These are phyloP conservation scores for Acanthopagrus latus DNA, from an alignment of 2,797 vertebrate genomes.

Conservation along the genomic window DNA sequence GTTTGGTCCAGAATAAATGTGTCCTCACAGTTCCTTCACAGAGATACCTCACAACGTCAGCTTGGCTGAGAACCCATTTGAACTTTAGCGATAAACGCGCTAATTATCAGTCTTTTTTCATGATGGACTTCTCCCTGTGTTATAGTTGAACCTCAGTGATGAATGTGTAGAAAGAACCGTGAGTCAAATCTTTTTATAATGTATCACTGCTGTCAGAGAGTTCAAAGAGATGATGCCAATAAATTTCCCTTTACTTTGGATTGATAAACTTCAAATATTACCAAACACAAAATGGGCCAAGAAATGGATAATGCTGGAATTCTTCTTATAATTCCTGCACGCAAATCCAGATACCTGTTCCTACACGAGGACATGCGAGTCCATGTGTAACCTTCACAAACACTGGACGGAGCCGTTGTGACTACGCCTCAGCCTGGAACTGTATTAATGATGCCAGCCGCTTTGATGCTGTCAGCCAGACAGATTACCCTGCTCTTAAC, in stretches of 20 bases:
- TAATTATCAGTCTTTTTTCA: not conserved
- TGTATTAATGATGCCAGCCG: slow-evolving; percentile 61
- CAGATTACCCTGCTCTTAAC: slow-evolving; percentile 74
- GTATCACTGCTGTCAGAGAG: no score
- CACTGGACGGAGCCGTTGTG: slow-evolving; percentile 50
- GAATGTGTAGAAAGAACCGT: not conserved
- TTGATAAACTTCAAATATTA: not conserved
- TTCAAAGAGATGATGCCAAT: no score
- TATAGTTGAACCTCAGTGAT: not conserved
- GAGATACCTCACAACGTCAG: not conserved
- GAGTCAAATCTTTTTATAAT: no score
- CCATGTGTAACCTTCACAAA: slow-evolving; percentile 67
- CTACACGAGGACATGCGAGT: slow-evolving; percentile 27
- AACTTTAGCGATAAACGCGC: not conserved
- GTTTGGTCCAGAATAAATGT: not conserved
- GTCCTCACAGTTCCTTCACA: not conserved
- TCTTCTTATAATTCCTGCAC: not conserved
- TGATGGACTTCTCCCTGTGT: not conserved
- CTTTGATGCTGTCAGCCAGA: slow-evolving; percentile 80
- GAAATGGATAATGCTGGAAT: not conserved
- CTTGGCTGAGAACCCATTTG: not conserved
- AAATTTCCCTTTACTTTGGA: not conserved
- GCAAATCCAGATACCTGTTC: slow-evolving; percentile 9
- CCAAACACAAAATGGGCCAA: not conserved
- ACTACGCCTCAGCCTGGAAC: slow-evolving; percentile 53